Conservation (phyloP, 2,113 vertebrate genomes). For the Centropus bengalensis region DNA sequence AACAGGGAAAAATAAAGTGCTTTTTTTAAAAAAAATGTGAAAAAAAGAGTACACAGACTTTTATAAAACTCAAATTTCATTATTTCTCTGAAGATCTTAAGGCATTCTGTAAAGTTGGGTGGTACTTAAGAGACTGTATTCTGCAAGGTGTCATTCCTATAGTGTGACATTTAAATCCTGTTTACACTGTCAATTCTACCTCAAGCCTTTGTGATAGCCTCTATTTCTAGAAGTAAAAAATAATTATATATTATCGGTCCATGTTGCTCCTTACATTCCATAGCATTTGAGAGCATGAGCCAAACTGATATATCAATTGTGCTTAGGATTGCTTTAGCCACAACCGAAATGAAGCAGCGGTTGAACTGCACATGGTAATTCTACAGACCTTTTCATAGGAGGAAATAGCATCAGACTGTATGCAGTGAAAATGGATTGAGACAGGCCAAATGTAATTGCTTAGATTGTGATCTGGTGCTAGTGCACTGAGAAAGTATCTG, state of each 20-base stretch:
- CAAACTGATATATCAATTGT: neutral
- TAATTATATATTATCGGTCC: slow-evolving; percentile 15
- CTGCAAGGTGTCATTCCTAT: neutral
- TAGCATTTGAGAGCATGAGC: neutral
- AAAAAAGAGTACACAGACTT: neutral
- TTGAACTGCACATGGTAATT: neutral
- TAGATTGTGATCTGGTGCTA: neutral
- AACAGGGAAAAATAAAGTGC: neutral
- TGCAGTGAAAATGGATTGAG: neutral
- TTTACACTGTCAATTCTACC: slow-evolving; percentile 1
- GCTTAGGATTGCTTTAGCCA: neutral
- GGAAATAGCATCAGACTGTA: neutral
- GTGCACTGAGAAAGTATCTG: neutral
- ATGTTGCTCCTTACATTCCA: neutral
- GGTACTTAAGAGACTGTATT: neutral
- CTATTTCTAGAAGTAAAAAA: neutral
- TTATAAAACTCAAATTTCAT: neutral
- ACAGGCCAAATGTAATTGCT: neutral
- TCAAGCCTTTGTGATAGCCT: neutral
- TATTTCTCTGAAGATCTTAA: neutral
- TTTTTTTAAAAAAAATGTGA: neutral
- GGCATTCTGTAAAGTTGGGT: neutral
- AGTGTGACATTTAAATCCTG: neutral
- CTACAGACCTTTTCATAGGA: neutral
- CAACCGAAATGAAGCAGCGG: neutral